phyloP scores from a whole-genome alignment of 2,888 invertebrate genomes.

The Drosophila pegasa region DNA sequence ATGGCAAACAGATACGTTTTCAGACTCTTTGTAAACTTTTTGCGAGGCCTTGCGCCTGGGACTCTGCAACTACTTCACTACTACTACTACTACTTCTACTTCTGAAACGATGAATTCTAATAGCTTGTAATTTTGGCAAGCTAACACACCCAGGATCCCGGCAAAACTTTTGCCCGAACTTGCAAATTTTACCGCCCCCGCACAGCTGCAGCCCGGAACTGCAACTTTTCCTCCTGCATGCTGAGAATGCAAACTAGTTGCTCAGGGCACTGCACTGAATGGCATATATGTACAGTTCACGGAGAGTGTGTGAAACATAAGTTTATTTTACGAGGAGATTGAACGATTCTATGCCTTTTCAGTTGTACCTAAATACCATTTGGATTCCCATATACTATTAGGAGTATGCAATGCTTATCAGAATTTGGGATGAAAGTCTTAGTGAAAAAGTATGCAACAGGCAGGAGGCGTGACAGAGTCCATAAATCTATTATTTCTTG shows the following conservation, averaged over 20 bases:
- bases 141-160: slow-evolving; percentile 9
- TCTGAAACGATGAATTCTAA: slow-evolving; percentile 32
- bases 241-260: background rate
- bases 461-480: no score
- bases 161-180: slow-evolving; percentile 24
- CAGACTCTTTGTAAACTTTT: slow-evolving; percentile 45
- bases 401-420: no score
- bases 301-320: background rate
- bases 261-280: background rate
- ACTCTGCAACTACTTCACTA: slow-evolving; percentile 3
- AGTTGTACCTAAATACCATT: background rate
- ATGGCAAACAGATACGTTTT: slow-evolving; percentile 9
- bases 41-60: background rate
- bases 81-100: no score
- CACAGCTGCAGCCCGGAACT: background rate
- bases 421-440: no score
- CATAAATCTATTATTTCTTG: no score
- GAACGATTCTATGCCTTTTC: background rate
- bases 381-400: background rate
- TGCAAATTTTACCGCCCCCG: slow-evolving; percentile 11
- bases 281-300: background rate
- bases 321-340: background rate
- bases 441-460: no score
- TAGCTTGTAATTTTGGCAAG: slow-evolving; percentile 29
- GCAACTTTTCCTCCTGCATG: background rate